Conservation (phyloP, 2,888 invertebrate species). For the Syrista parreyssii region DNA sequence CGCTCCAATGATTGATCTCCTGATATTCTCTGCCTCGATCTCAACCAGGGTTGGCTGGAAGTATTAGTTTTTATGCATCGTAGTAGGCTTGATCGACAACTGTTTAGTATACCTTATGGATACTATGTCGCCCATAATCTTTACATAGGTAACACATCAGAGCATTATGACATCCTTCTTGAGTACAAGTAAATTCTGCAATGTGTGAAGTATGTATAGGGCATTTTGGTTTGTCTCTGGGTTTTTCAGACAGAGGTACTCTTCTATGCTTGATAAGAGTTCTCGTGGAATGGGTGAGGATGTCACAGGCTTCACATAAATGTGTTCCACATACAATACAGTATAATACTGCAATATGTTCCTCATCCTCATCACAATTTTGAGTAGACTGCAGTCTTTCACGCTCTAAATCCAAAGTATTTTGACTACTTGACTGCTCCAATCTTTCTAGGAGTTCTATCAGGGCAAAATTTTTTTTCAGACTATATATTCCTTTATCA, state of each 20-base stretch:
- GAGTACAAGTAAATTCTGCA: constrained; percentile 70
- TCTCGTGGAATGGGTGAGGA: constrained; percentile 68
- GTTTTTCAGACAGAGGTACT: constrained; percentile 70
- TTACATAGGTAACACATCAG: constrained; percentile 72
- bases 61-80: constrained; percentile 1
- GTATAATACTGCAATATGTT: constrained; percentile 69
- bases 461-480: constrained; percentile 72
- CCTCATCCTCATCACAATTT: constrained; percentile 70
- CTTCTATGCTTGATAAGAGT: constrained; percentile 68
- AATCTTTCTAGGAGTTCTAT: constrained; percentile 70
- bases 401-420: constrained; percentile 51
- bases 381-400: constrained; percentile 50
- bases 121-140: constrained; percentile 70
- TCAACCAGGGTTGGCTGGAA: constrained; percentile 69
- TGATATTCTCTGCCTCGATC: constrained; percentile 70
- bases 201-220: constrained; percentile 68
- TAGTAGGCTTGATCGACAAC: background rate
- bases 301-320: constrained; percentile 69
- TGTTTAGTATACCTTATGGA: constrained; percentile 65
- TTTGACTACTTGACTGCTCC: constrained; percentile 60
- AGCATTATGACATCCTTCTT: constrained; percentile 69
- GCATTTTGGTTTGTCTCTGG: constrained; percentile 69
- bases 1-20: constrained; percentile 66
- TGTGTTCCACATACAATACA: constrained; percentile 70
- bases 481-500: constrained; percentile 66